Base-by-base conservation (phyloP, 2,888 invertebrate species). In the Eupsilia transversa region DNA sequence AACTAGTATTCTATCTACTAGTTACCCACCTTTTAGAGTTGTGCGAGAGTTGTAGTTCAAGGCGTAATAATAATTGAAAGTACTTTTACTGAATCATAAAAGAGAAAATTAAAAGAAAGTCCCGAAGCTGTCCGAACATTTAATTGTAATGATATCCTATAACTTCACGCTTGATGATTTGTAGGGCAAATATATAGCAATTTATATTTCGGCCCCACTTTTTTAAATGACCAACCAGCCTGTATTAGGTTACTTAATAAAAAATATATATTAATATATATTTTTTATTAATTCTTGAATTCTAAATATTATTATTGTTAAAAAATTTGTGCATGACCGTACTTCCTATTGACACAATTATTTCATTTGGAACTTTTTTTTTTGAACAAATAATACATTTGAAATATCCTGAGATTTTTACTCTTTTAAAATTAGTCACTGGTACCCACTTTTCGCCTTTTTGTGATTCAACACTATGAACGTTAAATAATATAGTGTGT, bases 91-190 rank as follows among this genome's bases (percentile, higher is more conserved):
- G 52, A 56, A 65, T 72, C 38, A 46, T 54, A 82, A 82, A 85
- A 82, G 82, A 85, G 82, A 86, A 65, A 86, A 72, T 77, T 35
- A 59, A 67, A 65, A 80, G 78, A 72, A 72, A 73, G 64, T 60
- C 59, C 52, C 38, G 35, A 59, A 59, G 54, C 38, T 17, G 67
- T 49, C 54, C 59, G 30, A 73, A 65, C 43, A 57, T 66, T 52
- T 65, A 20, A 71, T 71, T 67, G 38, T 68, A 64, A 80, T 80
- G 56, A 63, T 84, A 69, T 74, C 81, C 65, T 74, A 61, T 66
- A 30, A 38, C 57, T 84, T 73, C 60, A 80, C 60, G 76, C 35
- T 84, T 33, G 17, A 27, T 46, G 65, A n/a, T 66, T 69, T 84
- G n/a, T 60, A 12, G 23, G n/a, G 54, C 60, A 79, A 78, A 33